Base-by-base conservation (phyloP, 2,113 vertebrate genomes). In the Protomyctophum bolini region DNA sequence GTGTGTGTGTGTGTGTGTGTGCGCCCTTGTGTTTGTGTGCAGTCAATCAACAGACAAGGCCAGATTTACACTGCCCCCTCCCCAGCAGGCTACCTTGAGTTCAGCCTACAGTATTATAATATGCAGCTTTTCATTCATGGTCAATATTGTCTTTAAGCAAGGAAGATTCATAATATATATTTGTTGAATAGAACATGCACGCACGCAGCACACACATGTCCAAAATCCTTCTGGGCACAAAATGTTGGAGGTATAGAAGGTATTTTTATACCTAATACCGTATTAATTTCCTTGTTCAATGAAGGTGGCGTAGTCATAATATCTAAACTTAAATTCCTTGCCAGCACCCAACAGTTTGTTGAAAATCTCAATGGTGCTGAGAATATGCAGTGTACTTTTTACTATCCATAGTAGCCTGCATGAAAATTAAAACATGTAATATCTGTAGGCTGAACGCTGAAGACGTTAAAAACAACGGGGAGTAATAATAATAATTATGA, bases 61-160 rank as follows among this genome's bases (percentile, higher is more conserved):
- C 41, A n/a, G 41, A 68, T 77, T 73, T 75, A 63, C 21, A 33
- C 75, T 73, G 68, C 57, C 21, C 77, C 59, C 71, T 64, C 78
- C 73, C 73, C 72, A 69, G 46, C 28, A 6, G 73, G 68, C 69
- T 66, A 81, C 70, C 76, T 72, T 75, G 68, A 68, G 85, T 81
- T 85, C 76, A 14, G 33, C 5, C 33, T 6, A 9, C n/a, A 49
- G 11, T 69, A 74, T 84, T 41, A 73, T 69, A 74, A 83, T 41
- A 73, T 68, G 14, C 70, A 66, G 50, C 33, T 59, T 63, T 88
- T 85, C 70, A 74, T 88, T 85, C 70, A 74, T 81, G 80, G 47
- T 55, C 84, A 57, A 49, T 55, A 69, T 70, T 69, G 62, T 66
- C 21, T 83, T 70, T 63, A 73, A 78, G 75, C 73, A 67, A 80